Base-by-base conservation (phyloP, 2,113 vertebrate genomes). In the Lagenorhynchus albirostris region DNA sequence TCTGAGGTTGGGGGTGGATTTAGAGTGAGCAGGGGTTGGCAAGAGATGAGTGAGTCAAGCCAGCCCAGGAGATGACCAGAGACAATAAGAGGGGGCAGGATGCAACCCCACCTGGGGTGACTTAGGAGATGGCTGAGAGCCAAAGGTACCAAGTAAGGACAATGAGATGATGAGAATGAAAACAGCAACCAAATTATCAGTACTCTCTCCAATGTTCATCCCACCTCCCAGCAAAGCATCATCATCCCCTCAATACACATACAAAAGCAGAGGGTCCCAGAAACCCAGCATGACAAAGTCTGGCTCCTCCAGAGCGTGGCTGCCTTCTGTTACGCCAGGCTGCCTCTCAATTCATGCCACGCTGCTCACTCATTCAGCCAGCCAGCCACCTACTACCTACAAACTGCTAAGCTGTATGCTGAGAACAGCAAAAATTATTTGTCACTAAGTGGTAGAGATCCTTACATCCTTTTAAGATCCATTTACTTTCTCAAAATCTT, bases 141-240 rank as follows among this genome's bases (percentile, higher is more conserved):
- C 53, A 67, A 89, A 92, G 25, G 44, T 53, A 36, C 9, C 50
- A 47, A 83, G 18, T 18, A 38, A 74, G 88, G 63, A 65, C 29
- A 8, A 33, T 26, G 63, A 80, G 62, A 81, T 71, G 73, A 50
- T 77, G 15, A 68, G 47, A 41, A 80, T 90, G 36, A 94, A 95
- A 96, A 93, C 63, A 96, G 65, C 58, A 71, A 85, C 70, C 62
- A 67, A 92, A 76, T 71, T 86, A 60, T 65, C 84, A 89, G 11
- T 50, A 70, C 90, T 47, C 53, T 65, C 58, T 85, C 58, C 26
- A 80, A n/a, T 76, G 68, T 79, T 91, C 31, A 65, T 63, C 58
- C 90, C 84, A 25, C 23, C 58, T 89, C 55, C 11, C 47, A 68
- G 29, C 60, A 29, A 76, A 29, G 18, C 15, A 33, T 53, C 41